Percentiles rank a stretch among this genome's conserved stretches.
Conservation (phyloP, 37 sponge, comb jelly and placozoan species). For the Theonella swinhoei region DNA sequence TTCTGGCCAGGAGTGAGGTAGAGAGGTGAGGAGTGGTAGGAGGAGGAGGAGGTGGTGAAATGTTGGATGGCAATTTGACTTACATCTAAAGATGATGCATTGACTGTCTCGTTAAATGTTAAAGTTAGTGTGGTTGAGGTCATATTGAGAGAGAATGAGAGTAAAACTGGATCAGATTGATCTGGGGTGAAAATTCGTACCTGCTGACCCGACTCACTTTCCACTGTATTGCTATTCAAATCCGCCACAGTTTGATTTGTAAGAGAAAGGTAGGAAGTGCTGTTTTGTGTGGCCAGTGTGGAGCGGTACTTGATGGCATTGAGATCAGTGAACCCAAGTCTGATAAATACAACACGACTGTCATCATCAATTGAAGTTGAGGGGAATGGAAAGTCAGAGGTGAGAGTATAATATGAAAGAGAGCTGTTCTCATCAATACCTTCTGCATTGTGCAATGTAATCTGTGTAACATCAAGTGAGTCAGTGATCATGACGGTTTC, state of each 20-base stretch:
- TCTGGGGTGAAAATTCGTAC: conserved; percentile 72
- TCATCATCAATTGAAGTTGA: conserved; percentile 77
- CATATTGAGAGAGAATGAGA: conserved; percentile 83
- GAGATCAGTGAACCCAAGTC: conserved; percentile 83
- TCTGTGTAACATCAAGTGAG: conserved; percentile 76
- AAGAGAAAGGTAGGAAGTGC: conserved; percentile 73
- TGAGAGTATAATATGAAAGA: conserved; percentile 58
- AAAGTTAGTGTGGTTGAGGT: conserved; percentile 66
- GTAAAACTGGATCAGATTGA: conserved; percentile 64
- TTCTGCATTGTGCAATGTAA: conserved; percentile 57
- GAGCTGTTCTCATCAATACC: background rate
- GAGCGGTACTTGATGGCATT: conserved; percentile 86
- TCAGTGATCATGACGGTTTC: conserved; percentile 89
- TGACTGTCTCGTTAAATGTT: conserved; percentile 90
- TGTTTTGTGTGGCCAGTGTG: conserved; percentile 46
- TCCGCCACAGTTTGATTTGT: conserved; percentile 77
- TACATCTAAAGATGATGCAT: conserved; percentile 69
- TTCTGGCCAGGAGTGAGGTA: conserved; percentile 56
- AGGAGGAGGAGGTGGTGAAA: conserved; percentile 30
- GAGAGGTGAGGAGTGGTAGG: conserved; percentile 81
- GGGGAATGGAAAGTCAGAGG: conserved; percentile 32
- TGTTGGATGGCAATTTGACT: conserved; percentile 71
- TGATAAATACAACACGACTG: conserved; percentile 71
- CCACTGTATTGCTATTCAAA: conserved; percentile 58
- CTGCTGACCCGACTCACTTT: conserved; percentile 7